phyloP scores from a whole-genome alignment of 2,888 invertebrate genomes.

The Conomelus anceps region DNA sequence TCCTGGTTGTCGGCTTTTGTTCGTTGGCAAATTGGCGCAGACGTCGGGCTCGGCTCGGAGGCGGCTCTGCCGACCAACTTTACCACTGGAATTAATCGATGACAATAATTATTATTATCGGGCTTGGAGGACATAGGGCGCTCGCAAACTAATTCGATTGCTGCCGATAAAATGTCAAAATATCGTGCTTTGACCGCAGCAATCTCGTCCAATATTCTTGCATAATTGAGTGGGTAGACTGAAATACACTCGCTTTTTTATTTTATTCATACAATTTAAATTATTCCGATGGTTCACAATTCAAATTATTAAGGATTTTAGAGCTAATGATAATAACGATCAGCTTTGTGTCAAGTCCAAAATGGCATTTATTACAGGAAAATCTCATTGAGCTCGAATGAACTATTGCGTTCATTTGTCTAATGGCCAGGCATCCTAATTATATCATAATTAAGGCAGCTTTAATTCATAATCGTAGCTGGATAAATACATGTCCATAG shows the following conservation, averaged over 20 bases:
- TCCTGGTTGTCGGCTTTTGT: neutral
- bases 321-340: neutral
- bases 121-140: neutral
- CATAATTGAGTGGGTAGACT: neutral
- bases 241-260: neutral
- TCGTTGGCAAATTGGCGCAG: neutral
- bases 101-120: neutral
- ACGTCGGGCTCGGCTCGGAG: neutral
- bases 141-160: neutral
- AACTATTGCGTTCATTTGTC: too few species aligned
- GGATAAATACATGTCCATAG: neutral
- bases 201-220: neutral
- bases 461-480: neutral
- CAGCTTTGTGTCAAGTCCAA: neutral
- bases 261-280: neutral
- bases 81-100: neutral
- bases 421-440: neutral
- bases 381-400: too few species aligned
- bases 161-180: neutral
- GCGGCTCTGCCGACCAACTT: neutral
- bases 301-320: neutral
- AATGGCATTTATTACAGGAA: too few species aligned
- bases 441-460: neutral
- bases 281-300: neutral
- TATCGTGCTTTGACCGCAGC: neutral